These are phyloP conservation scores for Sebastes schlegelii DNA, from an alignment of 2,113 vertebrate genomes.

Conservation along the genomic window DNA sequence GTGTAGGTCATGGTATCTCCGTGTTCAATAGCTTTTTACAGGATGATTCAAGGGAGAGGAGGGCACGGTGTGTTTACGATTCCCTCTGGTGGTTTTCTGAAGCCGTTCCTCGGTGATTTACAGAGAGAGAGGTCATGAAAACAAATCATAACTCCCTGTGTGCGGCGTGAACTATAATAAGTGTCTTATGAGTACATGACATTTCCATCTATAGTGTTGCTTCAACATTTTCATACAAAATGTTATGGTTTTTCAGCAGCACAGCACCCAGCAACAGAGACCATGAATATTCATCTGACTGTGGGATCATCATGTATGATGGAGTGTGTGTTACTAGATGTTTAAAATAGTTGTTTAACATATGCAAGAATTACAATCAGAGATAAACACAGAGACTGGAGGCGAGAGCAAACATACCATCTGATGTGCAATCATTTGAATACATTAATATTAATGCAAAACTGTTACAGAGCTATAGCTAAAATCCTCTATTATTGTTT, in stretches of 20 bases:
- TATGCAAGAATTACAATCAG: neutral
- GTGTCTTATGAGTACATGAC: neutral
- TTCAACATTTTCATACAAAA: neutral
- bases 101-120: slow-evolving; percentile 14
- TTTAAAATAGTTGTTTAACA: neutral
- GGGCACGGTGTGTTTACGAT: slow-evolving; percentile 3
- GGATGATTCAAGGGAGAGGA: slow-evolving; percentile 32
- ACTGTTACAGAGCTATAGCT: neutral
- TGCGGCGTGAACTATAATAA: neutral
- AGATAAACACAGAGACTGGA: slow-evolving; percentile 15
- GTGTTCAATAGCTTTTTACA: slow-evolving; percentile 15
- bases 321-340: neutral
- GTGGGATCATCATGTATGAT: neutral
- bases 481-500: neutral
- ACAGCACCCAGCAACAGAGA: neutral
- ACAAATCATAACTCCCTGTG: slow-evolving; percentile 11
- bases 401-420: neutral
- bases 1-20: slow-evolving; percentile 30
- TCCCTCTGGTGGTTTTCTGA: slow-evolving; percentile 29
- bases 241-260: neutral
- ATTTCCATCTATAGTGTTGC: slow-evolving; percentile 17
- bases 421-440: neutral
- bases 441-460: slow-evolving; percentile 16
- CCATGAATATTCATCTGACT: neutral
- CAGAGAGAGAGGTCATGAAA: slow-evolving; percentile 4